A percentile compares a stretch with the other conserved stretches of the same genome.
Conservation (phyloP, 2,113 vertebrate species). For the Callipepla squamata region DNA sequence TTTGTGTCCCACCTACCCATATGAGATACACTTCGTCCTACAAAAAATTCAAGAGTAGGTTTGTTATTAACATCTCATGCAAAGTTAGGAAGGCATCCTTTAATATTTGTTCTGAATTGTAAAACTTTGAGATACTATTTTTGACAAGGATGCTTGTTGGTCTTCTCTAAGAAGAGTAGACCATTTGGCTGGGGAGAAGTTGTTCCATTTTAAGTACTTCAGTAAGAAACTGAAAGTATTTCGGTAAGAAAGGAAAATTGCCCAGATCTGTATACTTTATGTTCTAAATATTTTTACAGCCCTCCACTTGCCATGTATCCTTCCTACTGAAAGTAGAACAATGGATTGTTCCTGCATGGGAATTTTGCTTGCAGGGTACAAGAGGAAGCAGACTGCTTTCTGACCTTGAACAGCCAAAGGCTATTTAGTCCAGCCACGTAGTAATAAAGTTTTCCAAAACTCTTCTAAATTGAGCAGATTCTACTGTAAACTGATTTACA, state of each 20-base stretch:
- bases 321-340: background rate
- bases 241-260: background rate
- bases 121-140: background rate
- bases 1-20: constrained; percentile 64
- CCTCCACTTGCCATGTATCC: background rate
- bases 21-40: constrained; percentile 66
- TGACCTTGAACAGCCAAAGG: background rate
- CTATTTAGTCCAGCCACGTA: background rate
- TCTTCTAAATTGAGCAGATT: background rate
- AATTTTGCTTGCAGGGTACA: background rate
- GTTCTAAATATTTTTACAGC: background rate
- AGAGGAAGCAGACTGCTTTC: background rate
- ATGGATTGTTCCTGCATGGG: background rate
- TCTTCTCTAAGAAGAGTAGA: background rate
- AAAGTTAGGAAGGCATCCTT: background rate
- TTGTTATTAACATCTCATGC: background rate
- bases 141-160: background rate
- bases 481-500: background rate
- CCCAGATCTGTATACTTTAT: background rate
- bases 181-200: background rate
- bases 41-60: constrained; percentile 31
- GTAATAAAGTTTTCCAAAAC: background rate
- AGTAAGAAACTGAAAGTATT: background rate
- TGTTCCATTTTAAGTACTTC: background rate
- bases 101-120: background rate